Conservation (phyloP, 2,113 vertebrate genomes). For the Phoxinus phoxinus region DNA sequence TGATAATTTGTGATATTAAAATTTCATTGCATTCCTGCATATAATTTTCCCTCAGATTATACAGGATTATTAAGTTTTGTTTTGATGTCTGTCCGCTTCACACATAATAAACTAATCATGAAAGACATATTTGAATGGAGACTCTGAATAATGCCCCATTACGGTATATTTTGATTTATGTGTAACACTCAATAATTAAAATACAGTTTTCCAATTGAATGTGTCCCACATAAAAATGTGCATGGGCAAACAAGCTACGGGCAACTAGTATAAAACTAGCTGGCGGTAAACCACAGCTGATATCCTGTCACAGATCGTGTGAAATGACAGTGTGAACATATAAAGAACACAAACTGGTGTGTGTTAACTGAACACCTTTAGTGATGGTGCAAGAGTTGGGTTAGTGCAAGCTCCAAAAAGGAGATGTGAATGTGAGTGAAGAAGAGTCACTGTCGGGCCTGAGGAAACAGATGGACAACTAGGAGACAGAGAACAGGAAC, state of each 20-base stretch:
- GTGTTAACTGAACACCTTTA: background rate
- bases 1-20: background rate
- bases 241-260: background rate
- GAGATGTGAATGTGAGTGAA: constrained; percentile 47
- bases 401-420: constrained; percentile 3
- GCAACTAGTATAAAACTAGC: background rate
- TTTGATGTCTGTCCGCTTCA: constrained; percentile 27
- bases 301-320: background rate
- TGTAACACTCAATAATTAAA: background rate
- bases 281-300: background rate
- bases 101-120: constrained; percentile 51
- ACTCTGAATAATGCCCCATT: background rate
- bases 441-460: constrained; percentile 27
- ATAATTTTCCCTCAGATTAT: background rate
- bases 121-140: constrained; percentile 27
- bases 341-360: background rate
- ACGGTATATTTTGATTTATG: background rate
- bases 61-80: background rate
- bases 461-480: constrained; percentile 58
- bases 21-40: background rate
- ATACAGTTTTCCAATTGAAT: background rate
- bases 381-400: background rate
- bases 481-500: constrained; percentile 54
- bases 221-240: background rate
- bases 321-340: background rate